Conservation (phyloP, 64 coral and sea anemone genomes). For the Platygyra sinensis region DNA sequence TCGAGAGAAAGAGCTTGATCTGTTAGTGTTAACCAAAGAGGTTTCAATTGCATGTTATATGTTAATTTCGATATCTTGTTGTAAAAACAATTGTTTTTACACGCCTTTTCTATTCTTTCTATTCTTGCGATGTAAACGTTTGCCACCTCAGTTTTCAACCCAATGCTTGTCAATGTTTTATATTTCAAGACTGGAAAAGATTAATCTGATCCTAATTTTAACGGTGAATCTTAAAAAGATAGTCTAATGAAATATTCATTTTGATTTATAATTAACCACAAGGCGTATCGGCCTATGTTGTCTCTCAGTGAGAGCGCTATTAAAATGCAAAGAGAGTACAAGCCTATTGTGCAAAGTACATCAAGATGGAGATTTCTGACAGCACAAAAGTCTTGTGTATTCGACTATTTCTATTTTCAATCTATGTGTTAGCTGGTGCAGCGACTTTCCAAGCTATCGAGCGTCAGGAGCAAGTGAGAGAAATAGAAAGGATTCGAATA, state of each 20-base stretch:
- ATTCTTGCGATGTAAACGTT: too few relatives aligned
- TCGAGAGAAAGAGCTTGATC: too few relatives aligned
- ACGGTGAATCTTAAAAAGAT: background rate
- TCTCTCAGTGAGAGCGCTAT: background rate
- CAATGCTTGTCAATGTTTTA: too few relatives aligned
- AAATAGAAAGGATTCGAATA: background rate
- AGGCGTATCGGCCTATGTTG: background rate
- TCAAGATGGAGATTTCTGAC: constrained; percentile 43
- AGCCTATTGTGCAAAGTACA: background rate
- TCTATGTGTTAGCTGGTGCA: constrained; percentile 54
- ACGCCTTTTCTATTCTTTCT: too few relatives aligned
- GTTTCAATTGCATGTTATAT: too few relatives aligned
- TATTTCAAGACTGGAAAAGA: too few relatives aligned
- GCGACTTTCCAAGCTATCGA: constrained; percentile 69
- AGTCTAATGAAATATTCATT: constrained; percentile 16
- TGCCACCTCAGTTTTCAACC: too few relatives aligned
- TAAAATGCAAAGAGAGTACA: background rate
- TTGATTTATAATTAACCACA: constrained; percentile 4
- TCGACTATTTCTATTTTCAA: constrained; percentile 24
- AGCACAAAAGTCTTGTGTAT: constrained; percentile 44
- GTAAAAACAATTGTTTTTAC: too few relatives aligned
- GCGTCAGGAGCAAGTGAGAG: background rate
- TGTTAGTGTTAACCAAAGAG: too few relatives aligned
- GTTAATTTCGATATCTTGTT: too few relatives aligned
- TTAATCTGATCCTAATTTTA: background rate